Evolutionary conservation across 2,797 vertebrate species (phyloP), one percentile per base, ranked within the genome.

Genomic region (Apogon hyalosoma): DNA sequence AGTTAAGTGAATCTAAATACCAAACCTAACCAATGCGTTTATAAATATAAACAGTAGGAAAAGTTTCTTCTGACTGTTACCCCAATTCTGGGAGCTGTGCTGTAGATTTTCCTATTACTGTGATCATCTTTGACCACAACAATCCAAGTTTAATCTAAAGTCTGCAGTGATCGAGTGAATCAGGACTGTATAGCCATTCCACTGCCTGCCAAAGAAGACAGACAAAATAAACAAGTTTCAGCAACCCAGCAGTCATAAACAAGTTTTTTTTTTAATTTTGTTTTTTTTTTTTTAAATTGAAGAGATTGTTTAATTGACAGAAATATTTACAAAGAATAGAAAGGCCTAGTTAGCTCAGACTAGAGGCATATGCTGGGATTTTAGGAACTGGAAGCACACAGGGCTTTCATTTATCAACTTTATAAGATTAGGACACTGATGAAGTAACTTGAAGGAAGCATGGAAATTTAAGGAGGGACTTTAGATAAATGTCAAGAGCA

Each of bases 221-320:
- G 65, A 87, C 86, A 36, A 76, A 75, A 79, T 18, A 45, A 72
- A 80, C 83, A 58, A 69, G 83, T 83, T 86, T 61, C 69, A 67
- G 63, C 45, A 15, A 31, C 50, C 55, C 13, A 70, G 19, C 19
- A 40, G 46, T 51, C 33, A 59, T 7, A 42, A 47, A 31, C 6
- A 0, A 2, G 53, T 59, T 36, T 42, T 21, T n/a, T n/a, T n/a
- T n/a, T n/a, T n/a, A n/a, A n/a, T n/a, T n/a, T 24, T 24, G 4
- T 24, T 24, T 24, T 2, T 24, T 24, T 24, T 2, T n/a, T n/a
- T 36, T 33, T 38, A 52, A 59, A 69, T 18, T 52, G 48, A 63
- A 74, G 38, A 43, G 41, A 54, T 49, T 15, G 38, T 24, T 21
- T 42, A 69, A 73, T 53, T 21, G 45, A 67, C 28, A 13, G 13